Conservation (phyloP, 2,113 vertebrate genomes). For the Conger conger region DNA sequence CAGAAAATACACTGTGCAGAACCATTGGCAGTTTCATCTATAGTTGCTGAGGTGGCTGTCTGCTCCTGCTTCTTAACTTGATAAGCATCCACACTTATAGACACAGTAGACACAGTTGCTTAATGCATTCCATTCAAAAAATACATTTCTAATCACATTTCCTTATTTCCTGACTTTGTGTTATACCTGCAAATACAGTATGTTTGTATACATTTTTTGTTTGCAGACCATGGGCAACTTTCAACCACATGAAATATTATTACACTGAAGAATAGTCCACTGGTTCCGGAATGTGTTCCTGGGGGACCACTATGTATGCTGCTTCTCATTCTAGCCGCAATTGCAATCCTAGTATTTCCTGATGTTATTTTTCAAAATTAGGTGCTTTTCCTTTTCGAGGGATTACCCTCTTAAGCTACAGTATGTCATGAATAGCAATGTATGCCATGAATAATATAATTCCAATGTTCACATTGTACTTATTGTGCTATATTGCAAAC, state of each 20-base stretch:
- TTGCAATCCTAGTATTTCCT: no score
- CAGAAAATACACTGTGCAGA: background rate
- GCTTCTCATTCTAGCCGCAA: no score
- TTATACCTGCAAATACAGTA: background rate
- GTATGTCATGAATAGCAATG: no score
- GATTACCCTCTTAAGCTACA: no score
- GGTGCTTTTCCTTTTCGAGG: no score
- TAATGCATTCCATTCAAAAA: background rate
- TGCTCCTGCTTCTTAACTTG: background rate
- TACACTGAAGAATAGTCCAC: background rate
- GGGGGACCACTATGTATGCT: no score
- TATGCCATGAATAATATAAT: no score
- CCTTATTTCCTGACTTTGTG: background rate
- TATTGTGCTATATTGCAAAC: no score
- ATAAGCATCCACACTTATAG: background rate
- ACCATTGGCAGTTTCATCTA: background rate
- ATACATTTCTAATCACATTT: background rate
- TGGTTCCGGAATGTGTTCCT: no score
- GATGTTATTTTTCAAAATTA: no score
- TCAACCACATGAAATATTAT: background rate
- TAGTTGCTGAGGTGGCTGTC: background rate
- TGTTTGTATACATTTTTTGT: background rate
- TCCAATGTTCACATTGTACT: no score
- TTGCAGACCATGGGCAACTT: background rate
- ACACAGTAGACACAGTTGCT: background rate